Evolutionary conservation across 2,113 vertebrate genomes (phyloP).

Genomic region (Indri indri): DNA sequence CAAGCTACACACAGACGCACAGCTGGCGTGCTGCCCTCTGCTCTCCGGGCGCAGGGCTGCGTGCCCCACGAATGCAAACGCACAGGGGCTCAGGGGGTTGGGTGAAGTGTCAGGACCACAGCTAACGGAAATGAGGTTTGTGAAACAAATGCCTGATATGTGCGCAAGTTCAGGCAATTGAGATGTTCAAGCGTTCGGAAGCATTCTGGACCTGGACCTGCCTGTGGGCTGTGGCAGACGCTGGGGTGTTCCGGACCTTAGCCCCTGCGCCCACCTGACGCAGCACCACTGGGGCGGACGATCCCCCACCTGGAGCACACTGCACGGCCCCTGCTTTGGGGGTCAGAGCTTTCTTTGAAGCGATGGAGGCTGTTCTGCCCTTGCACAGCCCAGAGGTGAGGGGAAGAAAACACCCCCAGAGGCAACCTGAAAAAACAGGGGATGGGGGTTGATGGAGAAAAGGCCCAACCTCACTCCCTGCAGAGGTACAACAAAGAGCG

Average conservation of each 20-base stretch:
- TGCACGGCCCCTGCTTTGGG: no score
- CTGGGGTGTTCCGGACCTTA: accelerated
- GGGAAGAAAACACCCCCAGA: neutral
- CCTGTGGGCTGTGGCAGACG: accelerated
- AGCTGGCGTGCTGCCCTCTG: neutral
- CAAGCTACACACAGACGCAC: neutral
- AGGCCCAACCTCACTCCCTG: neutral
- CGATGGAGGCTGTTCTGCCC: neutral
- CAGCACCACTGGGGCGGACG: no score
- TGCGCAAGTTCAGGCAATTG: neutral
- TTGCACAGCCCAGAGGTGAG: neutral
- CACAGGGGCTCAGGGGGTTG: neutral
- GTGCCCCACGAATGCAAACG: neutral
- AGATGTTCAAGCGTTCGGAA: neutral
- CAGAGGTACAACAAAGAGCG: neutral
- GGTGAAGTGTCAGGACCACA: neutral
- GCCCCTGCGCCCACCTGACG: neutral
- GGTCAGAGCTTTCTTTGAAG: neutral
- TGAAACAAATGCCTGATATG: neutral
- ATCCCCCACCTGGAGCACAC: accelerated
- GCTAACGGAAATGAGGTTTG: neutral
- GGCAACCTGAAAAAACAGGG: neutral
- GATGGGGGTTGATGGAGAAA: neutral
- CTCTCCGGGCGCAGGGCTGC: neutral
- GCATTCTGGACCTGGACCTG: neutral